Base-by-base conservation (phyloP, 1,140 invertebrate genomes). In the Thaumatotibia leucotreta region DNA sequence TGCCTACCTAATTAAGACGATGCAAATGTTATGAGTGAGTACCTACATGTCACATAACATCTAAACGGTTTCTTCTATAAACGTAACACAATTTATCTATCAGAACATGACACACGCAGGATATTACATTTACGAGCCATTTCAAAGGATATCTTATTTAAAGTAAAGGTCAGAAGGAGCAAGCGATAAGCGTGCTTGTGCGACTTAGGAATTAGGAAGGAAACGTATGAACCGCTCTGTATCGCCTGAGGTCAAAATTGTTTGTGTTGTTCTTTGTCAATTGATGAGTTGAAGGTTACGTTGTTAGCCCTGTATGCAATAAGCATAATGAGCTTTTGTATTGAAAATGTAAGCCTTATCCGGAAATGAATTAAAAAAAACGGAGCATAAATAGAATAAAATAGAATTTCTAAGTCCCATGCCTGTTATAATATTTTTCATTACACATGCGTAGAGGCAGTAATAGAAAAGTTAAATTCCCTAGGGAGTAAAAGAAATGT, bases 71-170 rank as follows among this genome's bases (percentile, higher is more conserved):
- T 8, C 52, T 14, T 17, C 23, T 58, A 58, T 9, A 58, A 27
- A 58, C 11, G 23, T 58, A 58, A 58, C 24, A 20, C 52, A 58
- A 31, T 58, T 31, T 58, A 58, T 58, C 52, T 58, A 58, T 58
- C 52, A 58, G 24, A 29, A 58, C 52, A 58, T 58, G 52, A 58
- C 52, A 58, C n/a, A n/a, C 52, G 22, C 24, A 58, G 52, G 52
- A 58, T 58, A 58, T 58, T 58, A 58, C 23, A 58, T 58, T 58
- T 58, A 58, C 52, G 52, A 23, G n/a, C 52, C 52, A 58, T 58
- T 58, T 58, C 52, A 58, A 58, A 58, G 27, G 52, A 58, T 58
- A 58, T 58, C 52, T 58, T 31, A 58, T 58, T 58, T 58, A 58
- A 58, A 23, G 24, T 58, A 58, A 58, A 58, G 52, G 52, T 54